Evolutionary conservation across 2,113 vertebrate species (phyloP), one percentile per base, ranked within the genome.

Genomic region (Morphnarchus princeps): DNA sequence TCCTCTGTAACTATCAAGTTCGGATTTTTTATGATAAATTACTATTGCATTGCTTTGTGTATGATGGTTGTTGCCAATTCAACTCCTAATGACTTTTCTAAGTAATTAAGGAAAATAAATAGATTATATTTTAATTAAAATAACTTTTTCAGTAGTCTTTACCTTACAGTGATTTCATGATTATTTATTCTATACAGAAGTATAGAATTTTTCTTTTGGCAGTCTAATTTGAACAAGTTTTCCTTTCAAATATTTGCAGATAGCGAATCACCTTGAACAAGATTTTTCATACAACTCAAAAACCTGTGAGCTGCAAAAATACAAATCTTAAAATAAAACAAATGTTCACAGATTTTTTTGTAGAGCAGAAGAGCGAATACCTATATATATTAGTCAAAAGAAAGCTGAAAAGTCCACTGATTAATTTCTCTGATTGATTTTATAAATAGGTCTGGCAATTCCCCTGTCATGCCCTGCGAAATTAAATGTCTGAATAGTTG

Each of bases 11-110:
- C 62, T 47, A 45, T 12, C 1, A 1, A 55, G 4, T 45, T 77
- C 7, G 28, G 14, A 25, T 62, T 77, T 96, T 96, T 73, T 92
- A 52, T 50, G 9, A 26, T 38, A 88, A 63, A 9, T 82, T 43
- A 29, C 9, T 49, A 22, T 3, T 49, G 2, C 12, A 15, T 16
- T 31, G 1, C 3, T 87, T 50, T 61, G 9, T 4, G 1, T 61
- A 52, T 15, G 21, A 38, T 36, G 13, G 2, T 18, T 88, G 11
- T 12, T 80, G 31, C 9, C 7, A 10, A 36, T 57, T 12, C 16
- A 90, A 15, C 10, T 72, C 16, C 11, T 76, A 63, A 42, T 21
- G 7, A 36, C 28, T 78, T 93, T 67, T 40, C 8, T 43, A 42
- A 52, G 13, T 29, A 81, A 61, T 6, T 54, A 38, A 73, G 17